Evolutionary conservation across 2,888 invertebrate genomes (phyloP), one percentile per base, ranked within the genome.

Genomic region (Aphidius colemani): DNA sequence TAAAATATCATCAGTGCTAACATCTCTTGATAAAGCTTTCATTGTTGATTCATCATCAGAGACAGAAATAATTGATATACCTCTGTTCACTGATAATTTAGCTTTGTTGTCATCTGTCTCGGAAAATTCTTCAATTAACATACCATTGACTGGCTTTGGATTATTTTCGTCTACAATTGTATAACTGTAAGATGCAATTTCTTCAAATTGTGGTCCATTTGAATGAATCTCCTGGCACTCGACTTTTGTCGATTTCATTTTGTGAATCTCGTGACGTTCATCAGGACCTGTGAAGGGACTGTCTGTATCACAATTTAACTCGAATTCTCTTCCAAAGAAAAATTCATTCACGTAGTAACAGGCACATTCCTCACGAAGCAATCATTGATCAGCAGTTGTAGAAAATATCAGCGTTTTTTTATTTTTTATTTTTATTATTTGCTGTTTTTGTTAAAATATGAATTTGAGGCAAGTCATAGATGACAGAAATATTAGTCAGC

Each of bases 231-330:
- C 86, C 72, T 87, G 87, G 74, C 86, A 87, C 80, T 85, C 86
- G 66, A 87, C 85, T 66, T 86, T 85, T 55, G 86, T 86, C 61
- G 88, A 85, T 59, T 85, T 87, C 85, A 88, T 86, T 86, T 87
- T 88, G 85, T 88, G 88, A 81, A 88, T 85, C 71, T 86, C 86
- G 82, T 86, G 88, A 74, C 86, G 86, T 85, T 88, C 88, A 71
- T 88, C 88, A 72, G 88, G 87, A 87, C 88, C 88, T 89, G 79
- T 65, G 79, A 77, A 82, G 57, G 53, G 59, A 11, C 30, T 30
- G 5, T 30, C 30, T 30, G 30, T 30, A 30, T 30, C 30, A 30
- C 30, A 30, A 30, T 30, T 11, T n/a, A 49, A 50, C 50, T 50
- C 8, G 11, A 50, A 50, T 18, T 50, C 50, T 18, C 50, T 50